Evolutionary conservation across 2,113 vertebrate species (phyloP), one percentile per base, ranked within the genome.

Genomic region (Nerophis lumbriciformis): DNA sequence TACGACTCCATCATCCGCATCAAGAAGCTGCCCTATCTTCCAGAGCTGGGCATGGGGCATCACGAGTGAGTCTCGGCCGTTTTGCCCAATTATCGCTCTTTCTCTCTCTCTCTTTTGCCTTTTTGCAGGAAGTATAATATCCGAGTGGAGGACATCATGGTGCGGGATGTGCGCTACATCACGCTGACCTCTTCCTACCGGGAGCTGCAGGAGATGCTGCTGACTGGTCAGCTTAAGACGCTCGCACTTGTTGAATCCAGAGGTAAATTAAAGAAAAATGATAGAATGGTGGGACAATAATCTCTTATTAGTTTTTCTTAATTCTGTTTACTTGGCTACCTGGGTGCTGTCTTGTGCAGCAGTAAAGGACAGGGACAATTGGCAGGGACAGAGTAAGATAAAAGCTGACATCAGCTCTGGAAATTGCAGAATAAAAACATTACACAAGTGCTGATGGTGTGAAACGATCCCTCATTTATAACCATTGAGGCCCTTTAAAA

Each of bases 1-100:
- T 99, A 99, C 0, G 97, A 99, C 90, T 98, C 96, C 85, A 98
- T 99, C 90, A 99, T 98, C 84, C 92, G 94, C 66, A 98, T 99
- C 88, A 97, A 99, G 91, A 99, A 99, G 70, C 92, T 99, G 75
- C 97, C 97, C 1, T 99, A 99, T 65, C 92, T 99, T 55, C 97
- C 97, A 0, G 97, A 98, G 71, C 89, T 99, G 72, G 96, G 95
- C 83, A 99, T 96, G 96, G 96, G 95, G 8, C 94, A 96, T 77
- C 93, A 94, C 0, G 96, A 98, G 97, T 99, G 88, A 89, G 95
- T 83, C 50, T 50, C 47, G 49, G 7, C 54, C 8, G 16, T 61
- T 59, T 67, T 35, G 47, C 48, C 48, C 49, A 37, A 51, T 16
- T 0, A 8, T 13, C 49, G 2, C 36, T 13, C 6, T 10, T 8